Evolutionary conservation across 2,888 invertebrate species (phyloP), one percentile per base, ranked within the genome.

Genomic region (Auanema freiburgensis): DNA sequence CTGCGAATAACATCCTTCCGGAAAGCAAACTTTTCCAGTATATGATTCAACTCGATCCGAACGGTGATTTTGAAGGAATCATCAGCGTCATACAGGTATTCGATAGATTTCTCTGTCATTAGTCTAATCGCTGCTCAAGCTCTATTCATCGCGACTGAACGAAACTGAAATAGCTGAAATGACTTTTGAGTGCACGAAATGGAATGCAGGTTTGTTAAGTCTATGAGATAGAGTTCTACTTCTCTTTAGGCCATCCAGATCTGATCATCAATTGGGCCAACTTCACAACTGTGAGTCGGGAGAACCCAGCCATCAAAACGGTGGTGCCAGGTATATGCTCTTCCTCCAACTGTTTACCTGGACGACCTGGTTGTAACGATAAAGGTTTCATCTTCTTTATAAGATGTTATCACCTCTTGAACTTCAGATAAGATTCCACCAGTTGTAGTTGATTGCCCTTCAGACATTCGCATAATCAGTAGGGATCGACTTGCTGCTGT

Each of bases 251-350:
- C 49, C 46, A 57, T 21, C 33, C 57, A 10, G 46, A 25, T 57
- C 41, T 62, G 8, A 18, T 62, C n/a, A 57, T 57, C 1, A 46
- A 24, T 11, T 62, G 62, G 62, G 16, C 41, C 14, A 24, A 62
- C 50, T 62, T 62, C 50, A 62, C 62, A 12, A 25, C 41, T 1
- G 10, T 62, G 21, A 50, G 50, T 10, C 16, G 56, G 25, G 11
- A 8, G 1, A 62, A 62, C 42, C 49, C 50, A 2, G 62, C 56
- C 23, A 57, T 62, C 8, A 41, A 41, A 8, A 42, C 42, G 5
- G n/a, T 62, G 12, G 44, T 52, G 23, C 57, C 57, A 24, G 62
- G 62, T 10, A 62, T 62, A n/a, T 62, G 62, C 42, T 51, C 56
- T 14, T 21, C 49, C 5, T 56, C 56, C 1, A 41, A 56, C 21